phyloP scores from a whole-genome alignment of 2,888 invertebrate species.

The Ectemnius continuus region DNA sequence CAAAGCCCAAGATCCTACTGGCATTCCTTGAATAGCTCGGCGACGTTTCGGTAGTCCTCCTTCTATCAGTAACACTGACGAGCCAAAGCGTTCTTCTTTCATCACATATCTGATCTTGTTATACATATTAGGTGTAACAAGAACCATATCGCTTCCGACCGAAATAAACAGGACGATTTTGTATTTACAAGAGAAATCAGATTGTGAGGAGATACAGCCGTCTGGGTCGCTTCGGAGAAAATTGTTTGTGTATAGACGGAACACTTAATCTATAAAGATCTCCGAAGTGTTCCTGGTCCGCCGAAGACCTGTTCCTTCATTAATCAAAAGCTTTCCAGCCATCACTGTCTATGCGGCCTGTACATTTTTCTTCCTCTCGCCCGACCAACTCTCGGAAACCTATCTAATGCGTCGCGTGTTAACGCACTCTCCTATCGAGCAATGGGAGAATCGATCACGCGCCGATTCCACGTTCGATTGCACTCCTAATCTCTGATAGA shows the following conservation, averaged over 20 bases:
- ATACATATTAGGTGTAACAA: no score
- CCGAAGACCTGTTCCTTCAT: neutral
- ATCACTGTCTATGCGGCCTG: neutral
- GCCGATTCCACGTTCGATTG: constrained; percentile 49
- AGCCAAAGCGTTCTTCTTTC: neutral
- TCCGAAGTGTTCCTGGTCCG: no score
- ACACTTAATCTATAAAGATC: no score
- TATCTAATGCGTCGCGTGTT: neutral
- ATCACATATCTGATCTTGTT: no score
- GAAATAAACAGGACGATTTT: no score
- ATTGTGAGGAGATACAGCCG: no score
- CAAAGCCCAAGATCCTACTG: constrained; percentile 42
- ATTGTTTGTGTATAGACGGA: no score
- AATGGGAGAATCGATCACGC: constrained; percentile 41
- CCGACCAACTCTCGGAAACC: neutral
- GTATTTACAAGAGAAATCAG: no score
- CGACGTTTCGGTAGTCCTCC: neutral
- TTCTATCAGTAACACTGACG: neutral
- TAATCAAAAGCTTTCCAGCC: neutral
- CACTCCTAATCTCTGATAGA: constrained; percentile 67
- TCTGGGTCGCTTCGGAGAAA: no score
- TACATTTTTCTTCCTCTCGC: neutral
- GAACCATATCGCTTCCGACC: no score
- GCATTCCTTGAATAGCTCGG: constrained; percentile 52
- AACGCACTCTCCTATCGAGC: constrained; percentile 25